Conservation (phyloP, 1,140 invertebrate species). For the Euborellia annulipes region DNA sequence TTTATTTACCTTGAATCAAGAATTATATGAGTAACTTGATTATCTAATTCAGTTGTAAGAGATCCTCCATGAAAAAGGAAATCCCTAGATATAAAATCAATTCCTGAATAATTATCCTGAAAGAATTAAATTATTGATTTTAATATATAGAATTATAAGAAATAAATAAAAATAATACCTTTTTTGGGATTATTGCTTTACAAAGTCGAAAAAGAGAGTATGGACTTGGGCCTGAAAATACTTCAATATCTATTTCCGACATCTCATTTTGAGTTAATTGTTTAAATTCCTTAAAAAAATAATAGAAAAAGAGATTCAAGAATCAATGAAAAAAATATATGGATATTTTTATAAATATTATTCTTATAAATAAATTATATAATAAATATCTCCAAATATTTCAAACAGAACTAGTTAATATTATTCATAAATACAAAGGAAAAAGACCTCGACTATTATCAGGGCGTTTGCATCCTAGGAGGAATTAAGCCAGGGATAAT, state of each 20-base stretch:
- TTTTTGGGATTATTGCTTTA: neutral
- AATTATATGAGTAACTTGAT: constrained; percentile 24
- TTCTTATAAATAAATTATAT: constrained; percentile 5
- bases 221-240: constrained; percentile 7
- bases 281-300: constrained; percentile 9
- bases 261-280: constrained; percentile 2
- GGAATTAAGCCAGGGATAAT: too few relatives aligned
- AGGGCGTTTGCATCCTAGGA: too few relatives aligned
- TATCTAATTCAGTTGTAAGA: constrained; percentile 17
- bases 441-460: too few relatives aligned
- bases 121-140: neutral
- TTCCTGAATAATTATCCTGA: constrained; percentile 2
- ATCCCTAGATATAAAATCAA: constrained; percentile 18
- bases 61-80: constrained; percentile 30
- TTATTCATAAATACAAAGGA: too few relatives aligned
- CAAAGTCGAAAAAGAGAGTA: constrained; percentile 10
- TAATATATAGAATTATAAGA: neutral
- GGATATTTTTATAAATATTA: constrained; percentile 6
- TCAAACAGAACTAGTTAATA: constrained; percentile 8
- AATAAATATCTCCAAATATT: constrained; percentile 13
- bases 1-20: constrained; percentile 15
- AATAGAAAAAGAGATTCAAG: constrained; percentile 25
- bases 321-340: constrained; percentile 9
- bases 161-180: constrained; percentile 7
- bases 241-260: constrained; percentile 5